phyloP scores from a whole-genome alignment of 2,797 vertebrate genomes.

The Neosilurus hyrtlii region DNA sequence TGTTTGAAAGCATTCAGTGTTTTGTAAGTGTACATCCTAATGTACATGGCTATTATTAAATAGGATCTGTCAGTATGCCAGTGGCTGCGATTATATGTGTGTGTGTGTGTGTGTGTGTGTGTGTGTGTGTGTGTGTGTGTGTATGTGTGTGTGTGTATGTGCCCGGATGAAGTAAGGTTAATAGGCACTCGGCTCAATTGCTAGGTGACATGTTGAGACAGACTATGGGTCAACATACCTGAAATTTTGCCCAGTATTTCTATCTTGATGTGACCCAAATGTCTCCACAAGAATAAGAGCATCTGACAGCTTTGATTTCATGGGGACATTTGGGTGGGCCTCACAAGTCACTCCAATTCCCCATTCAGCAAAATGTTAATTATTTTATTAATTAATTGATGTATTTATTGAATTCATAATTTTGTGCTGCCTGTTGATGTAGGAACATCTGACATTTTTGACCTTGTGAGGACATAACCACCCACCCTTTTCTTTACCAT shows the following conservation, averaged over 20 bases:
- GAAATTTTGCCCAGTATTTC: slow-evolving; percentile 57
- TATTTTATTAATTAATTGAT: not conserved
- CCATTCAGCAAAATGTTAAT: no score
- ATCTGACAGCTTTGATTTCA: not conserved
- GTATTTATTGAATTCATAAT: not conserved
- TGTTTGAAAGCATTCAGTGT: slow-evolving; percentile 33
- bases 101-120: slow-evolving; percentile 13
- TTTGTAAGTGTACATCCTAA: not conserved
- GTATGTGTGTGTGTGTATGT: not conserved
- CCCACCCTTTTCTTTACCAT: no score
- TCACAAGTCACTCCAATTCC: not conserved
- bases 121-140: slow-evolving; percentile 16
- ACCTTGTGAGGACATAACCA: no score
- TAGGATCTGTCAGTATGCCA: slow-evolving; percentile 30
- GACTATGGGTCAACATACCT: slow-evolving; percentile 48
- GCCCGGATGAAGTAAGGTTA: slow-evolving; percentile 28
- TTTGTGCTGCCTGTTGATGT: no score
- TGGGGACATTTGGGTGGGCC: not conserved
- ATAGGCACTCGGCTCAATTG: slow-evolving; percentile 53
- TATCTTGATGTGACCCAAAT: slow-evolving; percentile 5
- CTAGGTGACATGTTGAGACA: slow-evolving; percentile 63
- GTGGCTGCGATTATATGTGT: slow-evolving; percentile 9
- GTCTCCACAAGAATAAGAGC: slow-evolving; percentile 1
- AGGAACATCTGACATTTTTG: no score
- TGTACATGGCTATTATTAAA: slow-evolving; percentile 37